Evolutionary conservation across 1,140 invertebrate species (phyloP), one percentile per base, ranked within the genome.

Genomic region (Campodea augens): DNA sequence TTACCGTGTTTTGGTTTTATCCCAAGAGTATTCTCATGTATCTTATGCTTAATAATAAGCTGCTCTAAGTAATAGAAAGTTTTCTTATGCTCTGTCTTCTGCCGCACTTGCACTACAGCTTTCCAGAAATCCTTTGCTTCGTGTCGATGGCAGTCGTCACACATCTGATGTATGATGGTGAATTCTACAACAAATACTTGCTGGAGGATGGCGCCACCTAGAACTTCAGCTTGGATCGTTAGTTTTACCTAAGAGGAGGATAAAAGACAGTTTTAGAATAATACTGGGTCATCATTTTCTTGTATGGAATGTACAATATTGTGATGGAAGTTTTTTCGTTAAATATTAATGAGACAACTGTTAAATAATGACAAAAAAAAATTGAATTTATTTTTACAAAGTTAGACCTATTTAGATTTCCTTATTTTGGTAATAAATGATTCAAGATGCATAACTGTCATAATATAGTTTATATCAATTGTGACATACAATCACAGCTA

Each of bases 111-210:
- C 23, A 88, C 81, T 47, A 74, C 66, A 44, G 91, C 89, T 57
- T 81, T 78, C 96, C 96, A 99, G 60, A 79, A 98, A 65, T 98
- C 86, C 63, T 99, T 93, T 0, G 95, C 93, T 66, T 99, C 95
- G 1, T 76, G 77, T 18, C 91, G 72, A 62, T 97, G 92, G 64
- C 96, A 99, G 49, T 96, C 87, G 60, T 89, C 82, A 65, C 96
- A 99, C 84, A 98, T 93, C 57, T 95, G 89, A 70, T 83, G 76
- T 52, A 77, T 77, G 1, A 98, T 73, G 1, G 75, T 75, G 61
- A 80, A 99, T 60, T 98, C 95, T 19, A 98, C 90, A 41, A 96
- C 68, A 61, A 98, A 97, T 1, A 84, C 74, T 65, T 95, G 89
- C 55, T 95, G 78, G 1, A 90, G 60, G 32, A 86, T 69, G n/a